Evolutionary conservation across 2,888 invertebrate species (phyloP), one percentile per base, ranked within the genome.

Genomic region (Microchrysa polita): DNA sequence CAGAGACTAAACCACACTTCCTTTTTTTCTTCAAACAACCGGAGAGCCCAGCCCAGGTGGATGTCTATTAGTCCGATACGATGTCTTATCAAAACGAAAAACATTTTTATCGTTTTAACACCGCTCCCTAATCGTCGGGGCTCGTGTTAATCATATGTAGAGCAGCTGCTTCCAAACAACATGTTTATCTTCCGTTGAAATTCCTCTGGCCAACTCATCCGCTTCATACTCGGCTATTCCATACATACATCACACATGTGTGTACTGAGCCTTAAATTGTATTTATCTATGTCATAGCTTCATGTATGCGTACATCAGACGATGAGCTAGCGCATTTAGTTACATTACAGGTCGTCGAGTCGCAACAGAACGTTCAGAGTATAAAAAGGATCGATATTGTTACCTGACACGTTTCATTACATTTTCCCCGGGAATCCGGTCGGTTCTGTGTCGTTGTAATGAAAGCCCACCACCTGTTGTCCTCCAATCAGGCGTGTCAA

Each of bases 361-460:
- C 48, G 16, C 10, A 34, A 34, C 27, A 34, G 4, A 34, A 34
- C 27, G 27, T 34, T 52, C n/a, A 52, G 5, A 52, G n/a, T 16
- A 10, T 5, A 53, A 1, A 55, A 22, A 16, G 44, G 65, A 65
- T 65, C 65, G 48, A 65, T 65, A 65, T 22, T 44, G 65, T 48
- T 65, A 65, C 65, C 65, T 65, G 65, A 65, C 65, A 65, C 65
- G 48, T 65, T 65, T 65, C 65, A 65, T 65, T 65, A 65, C 65
- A 65, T 65, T 61, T 65, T 34, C 22, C 65, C 65, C 18, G 65
- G 65, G 65, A 65, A n/a, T n/a, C n/a, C n/a, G n/a, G n/a, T 65
- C 44, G 40, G 14, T 5, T 16, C 48, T 42, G 48, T 27, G 27
- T 60, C 12, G 22, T 22, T 44, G 65, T 23, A 65, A 65, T 48